Evolutionary conservation across 2,888 invertebrate species (phyloP).

Genomic region (Noctua janthe): DNA sequence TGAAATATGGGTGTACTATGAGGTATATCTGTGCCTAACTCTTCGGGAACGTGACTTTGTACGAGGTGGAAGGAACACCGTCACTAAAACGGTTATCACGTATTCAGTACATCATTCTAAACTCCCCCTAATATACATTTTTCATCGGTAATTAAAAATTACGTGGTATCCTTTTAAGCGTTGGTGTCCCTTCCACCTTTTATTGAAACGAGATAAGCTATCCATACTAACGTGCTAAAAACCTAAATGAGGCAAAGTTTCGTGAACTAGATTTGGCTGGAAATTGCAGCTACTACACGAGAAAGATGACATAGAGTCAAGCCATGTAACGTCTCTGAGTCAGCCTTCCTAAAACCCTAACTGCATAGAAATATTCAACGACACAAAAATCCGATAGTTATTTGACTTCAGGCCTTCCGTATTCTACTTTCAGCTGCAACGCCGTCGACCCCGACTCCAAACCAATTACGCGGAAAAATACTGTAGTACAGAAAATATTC

Average conservation of each 20-base stretch:
- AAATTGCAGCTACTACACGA: not conserved
- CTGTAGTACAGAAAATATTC: slow-evolving; percentile 45
- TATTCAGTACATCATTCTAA: too few relatives aligned
- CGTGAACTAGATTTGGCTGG: not conserved
- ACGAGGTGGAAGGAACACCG: too few relatives aligned
- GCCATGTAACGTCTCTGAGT: not conserved
- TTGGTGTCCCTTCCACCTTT: too few relatives aligned
- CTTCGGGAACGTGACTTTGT: not conserved
- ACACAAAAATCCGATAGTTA: not conserved
- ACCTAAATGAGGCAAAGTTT: too few relatives aligned
- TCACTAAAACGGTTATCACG: too few relatives aligned
- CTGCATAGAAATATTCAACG: not conserved
- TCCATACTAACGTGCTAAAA: not conserved
- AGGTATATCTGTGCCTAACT: not conserved
- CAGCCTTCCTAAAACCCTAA: not conserved
- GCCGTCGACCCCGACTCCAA: slow-evolving; percentile 20
- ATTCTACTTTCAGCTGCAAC: slow-evolving; percentile 30
- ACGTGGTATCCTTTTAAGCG: too few relatives aligned
- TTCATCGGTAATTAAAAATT: too few relatives aligned
- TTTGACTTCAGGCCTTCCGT: not conserved
- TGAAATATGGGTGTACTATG: not conserved
- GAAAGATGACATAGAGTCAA: not conserved
- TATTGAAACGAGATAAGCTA: not conserved
- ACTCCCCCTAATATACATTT: too few relatives aligned
- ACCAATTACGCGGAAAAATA: slow-evolving; percentile 45